Base-by-base conservation (phyloP, 2,113 vertebrate species). In the Danionella cerebrum region DNA sequence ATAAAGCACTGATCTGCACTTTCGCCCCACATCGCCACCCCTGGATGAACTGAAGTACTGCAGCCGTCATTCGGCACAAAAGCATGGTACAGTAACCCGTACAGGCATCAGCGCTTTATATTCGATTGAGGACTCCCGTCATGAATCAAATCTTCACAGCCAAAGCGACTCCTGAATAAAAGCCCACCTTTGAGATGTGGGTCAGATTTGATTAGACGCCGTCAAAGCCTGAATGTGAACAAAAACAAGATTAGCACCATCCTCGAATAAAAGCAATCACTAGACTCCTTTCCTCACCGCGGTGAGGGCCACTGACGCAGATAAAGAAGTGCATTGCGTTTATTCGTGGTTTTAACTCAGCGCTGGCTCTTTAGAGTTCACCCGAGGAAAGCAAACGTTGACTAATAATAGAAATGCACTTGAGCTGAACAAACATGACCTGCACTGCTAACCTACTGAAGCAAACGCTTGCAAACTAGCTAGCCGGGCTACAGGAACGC, bases 121-220 rank as follows among this genome's bases (percentile, higher is more conserved):
- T 36, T 11, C 1, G 6, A 35, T 11, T 13, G 29, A 16, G 44
- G 63, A 27, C 22, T 48, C 44, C 10, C 53, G 45, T 22, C 27
- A 35, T 54, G 48, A 54, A 33, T 65, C 70, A 58, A 39, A 3
- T 22, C 66, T 14, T 39, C 22, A 71, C 60, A 36, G 24, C 11
- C 36, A 27, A 38, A 31, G 18, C 57, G 19, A 42, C 27, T 59
- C n/a, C 45, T 31, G 45, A 19, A 59, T 39, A 52, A 29, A 31
- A 1, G 14, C 13, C 25, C 18, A 6, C 36, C 73, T 21, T 19
- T 64, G 31, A 1, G 54, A 90, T 83, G 74, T 88, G 75, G 86
- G 86, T 87, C 85, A 84, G 50, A 80, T 85, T 80, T 84, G 84
- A 89, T 84, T 81, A 84, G 82, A 77, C 58, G 57, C 50, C 67